Base-by-base conservation (phyloP, 1,140 invertebrate species). In the Megalonaias nervosa region DNA sequence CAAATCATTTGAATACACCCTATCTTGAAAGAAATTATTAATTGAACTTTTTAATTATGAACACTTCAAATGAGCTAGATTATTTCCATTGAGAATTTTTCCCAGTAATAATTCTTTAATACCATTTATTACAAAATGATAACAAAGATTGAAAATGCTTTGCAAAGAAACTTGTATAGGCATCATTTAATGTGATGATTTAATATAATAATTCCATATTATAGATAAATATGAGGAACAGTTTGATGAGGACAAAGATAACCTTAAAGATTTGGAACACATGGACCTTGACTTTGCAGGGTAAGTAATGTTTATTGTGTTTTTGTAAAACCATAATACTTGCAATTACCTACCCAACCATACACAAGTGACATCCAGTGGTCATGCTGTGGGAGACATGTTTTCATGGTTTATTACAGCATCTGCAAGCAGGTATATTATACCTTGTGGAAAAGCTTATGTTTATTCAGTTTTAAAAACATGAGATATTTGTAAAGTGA, bases 231-330 rank as follows among this genome's bases (percentile, higher is more conserved):
- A 87, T 76, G 85, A 88, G 71, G 73, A 74, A 31, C 71, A 83
- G 21, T 58, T 82, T 59, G 84, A 85, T 26, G 66, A 67, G 58
- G 76, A 73, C 23, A 79, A 79, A n/a, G 84, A 75, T 66, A 81
- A 82, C 21, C 67, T 84, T 9, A 82, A 74, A 62, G 83, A 83
- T 48, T 72, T 86, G 70, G 84, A 64, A 62, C 67, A 87, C 67
- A 66, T 85, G 31, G 85, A 87, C 66, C 65, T 86, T 26, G 88
- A 90, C 70, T 89, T 90, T 84, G 87, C 89, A 31, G 82, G 86
- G 89, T 90, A 82, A 81, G 77, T 66, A 16, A 57, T 77, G 26
- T 67, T 4, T 62, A 19, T 55, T 6, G 11, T 15, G 14, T 38
- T 21, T 74, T 65, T 19, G 21, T 74, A 67, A 38, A 48, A 74